Conservation (phyloP, 2,113 vertebrate species). For the Etheostoma cragini region DNA sequence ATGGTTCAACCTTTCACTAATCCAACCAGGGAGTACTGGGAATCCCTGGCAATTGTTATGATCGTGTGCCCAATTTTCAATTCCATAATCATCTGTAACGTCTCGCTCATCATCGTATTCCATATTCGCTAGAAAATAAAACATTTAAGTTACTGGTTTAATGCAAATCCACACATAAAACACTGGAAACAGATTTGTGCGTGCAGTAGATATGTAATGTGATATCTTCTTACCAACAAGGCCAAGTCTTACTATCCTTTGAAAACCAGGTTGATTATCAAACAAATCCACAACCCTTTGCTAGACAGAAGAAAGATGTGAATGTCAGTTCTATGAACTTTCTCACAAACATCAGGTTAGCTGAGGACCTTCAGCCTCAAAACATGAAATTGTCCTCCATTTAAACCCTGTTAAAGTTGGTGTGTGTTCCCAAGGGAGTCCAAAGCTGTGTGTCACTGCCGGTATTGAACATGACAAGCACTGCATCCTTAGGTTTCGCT, state of each 20-base stretch:
- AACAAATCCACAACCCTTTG: constrained; percentile 53
- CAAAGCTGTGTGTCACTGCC: not conserved
- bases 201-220: not conserved
- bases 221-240: constrained; percentile 58
- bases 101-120: constrained; percentile 13
- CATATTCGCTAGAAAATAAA: constrained; percentile 12
- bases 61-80: not conserved
- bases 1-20: not conserved
- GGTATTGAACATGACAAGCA: not conserved
- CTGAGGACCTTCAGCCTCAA: not conserved
- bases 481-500: constrained; percentile 42
- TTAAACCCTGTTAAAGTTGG: not conserved
- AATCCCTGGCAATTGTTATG: constrained; percentile 2
- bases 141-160: not conserved
- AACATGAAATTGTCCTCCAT: not conserved
- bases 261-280: constrained; percentile 13
- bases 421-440: too few species aligned
- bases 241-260: constrained; percentile 44
- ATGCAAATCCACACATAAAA: not conserved
- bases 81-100: not conserved
- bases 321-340: not conserved
- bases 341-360: not conserved
- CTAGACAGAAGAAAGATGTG: constrained; percentile 32
- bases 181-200: not conserved
- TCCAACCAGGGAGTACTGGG: not conserved